Conservation (phyloP, 2,888 invertebrate genomes). For the Clunio marinus region DNA sequence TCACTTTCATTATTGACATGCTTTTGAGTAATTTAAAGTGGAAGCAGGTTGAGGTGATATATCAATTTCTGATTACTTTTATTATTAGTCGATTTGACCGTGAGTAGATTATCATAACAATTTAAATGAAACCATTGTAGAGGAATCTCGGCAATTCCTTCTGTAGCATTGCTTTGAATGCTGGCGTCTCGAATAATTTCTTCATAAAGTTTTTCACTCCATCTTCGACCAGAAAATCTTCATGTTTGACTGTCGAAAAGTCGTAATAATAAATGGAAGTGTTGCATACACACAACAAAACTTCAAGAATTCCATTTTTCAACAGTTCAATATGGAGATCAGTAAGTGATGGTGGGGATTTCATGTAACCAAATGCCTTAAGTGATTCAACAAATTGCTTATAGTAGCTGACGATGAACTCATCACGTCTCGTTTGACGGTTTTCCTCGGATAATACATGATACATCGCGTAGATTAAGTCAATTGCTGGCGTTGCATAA, state of each 20-base stretch:
- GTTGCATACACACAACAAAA: conserved; percentile 19
- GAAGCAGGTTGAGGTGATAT: too few relatives aligned
- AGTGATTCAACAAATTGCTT: conserved; percentile 38
- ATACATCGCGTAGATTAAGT: conserved; percentile 38
- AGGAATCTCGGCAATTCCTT: conserved; percentile 12
- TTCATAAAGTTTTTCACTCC: neutral
- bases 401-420: conserved; percentile 40
- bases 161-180: neutral
- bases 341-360: conserved; percentile 28
- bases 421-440: conserved; percentile 38
- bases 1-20: too few relatives aligned
- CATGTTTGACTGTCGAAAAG: neutral
- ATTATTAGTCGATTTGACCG: too few relatives aligned
- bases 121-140: conserved; percentile 22
- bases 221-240: conserved; percentile 1
- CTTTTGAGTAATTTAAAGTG: too few relatives aligned
- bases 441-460: conserved; percentile 30
- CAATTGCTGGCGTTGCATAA: conserved; percentile 40
- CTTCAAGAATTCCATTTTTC: conserved; percentile 39
- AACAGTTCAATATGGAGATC: conserved; percentile 40
- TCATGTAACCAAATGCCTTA: conserved; percentile 34
- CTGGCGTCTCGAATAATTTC: neutral
- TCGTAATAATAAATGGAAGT: neutral
- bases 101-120: too few relatives aligned
- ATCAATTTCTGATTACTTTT: too few relatives aligned